Conservation (phyloP, 2,113 vertebrate genomes). For the Gopherus evgoodei region DNA sequence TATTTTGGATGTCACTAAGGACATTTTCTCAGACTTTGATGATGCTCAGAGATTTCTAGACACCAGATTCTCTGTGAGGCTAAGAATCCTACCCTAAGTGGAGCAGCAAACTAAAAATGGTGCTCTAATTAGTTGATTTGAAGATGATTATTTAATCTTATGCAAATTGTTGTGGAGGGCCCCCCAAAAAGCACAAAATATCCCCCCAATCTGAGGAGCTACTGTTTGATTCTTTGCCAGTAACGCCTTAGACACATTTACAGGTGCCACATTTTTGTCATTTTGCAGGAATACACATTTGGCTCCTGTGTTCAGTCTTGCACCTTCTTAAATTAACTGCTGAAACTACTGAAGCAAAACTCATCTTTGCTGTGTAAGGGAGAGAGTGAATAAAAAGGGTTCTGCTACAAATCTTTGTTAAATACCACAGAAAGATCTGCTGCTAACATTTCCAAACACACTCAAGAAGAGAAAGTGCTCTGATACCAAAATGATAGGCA, state of each 20-base stretch:
- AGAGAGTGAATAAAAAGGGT: neutral
- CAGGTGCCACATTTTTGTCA: neutral
- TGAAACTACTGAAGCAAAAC: neutral
- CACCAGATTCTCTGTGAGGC: neutral
- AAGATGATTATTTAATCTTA: neutral
- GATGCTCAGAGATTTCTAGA: neutral
- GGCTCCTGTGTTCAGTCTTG: neutral
- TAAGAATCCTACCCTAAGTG: neutral
- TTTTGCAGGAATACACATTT: neutral
- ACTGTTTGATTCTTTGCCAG: neutral
- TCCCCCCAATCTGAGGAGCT: neutral
- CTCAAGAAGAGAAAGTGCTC: neutral
- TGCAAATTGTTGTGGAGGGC: neutral
- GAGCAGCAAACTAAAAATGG: neutral
- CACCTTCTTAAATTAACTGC: neutral
- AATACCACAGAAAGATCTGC: neutral
- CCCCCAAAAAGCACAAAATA: neutral
- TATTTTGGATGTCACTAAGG: neutral
- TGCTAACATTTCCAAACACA: neutral
- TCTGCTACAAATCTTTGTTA: neutral
- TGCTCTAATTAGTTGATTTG: neutral
- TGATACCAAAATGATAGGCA: neutral
- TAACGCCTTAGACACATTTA: neutral
- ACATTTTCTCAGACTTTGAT: neutral
- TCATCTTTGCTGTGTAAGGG: neutral